Base-by-base conservation (phyloP, 2,888 invertebrate genomes). In the Alentia gelatinosa region DNA sequence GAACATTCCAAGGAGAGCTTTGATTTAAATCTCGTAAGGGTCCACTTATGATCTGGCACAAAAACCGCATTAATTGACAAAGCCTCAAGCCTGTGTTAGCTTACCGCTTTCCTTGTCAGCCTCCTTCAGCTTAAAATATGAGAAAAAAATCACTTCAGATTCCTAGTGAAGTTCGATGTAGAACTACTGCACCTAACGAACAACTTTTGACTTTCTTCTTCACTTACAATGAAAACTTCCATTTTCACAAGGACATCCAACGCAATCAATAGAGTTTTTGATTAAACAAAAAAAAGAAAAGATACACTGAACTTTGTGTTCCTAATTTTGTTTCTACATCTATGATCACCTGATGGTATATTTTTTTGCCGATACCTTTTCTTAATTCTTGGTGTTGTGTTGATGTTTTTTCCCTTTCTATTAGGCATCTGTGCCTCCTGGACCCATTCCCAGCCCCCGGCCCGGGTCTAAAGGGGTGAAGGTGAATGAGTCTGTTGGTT, bases 331-430 rank as follows among this genome's bases (percentile, higher is more conserved):
- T 47, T 19, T 19, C 47, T 68, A 56, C 30, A 30, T 30, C 68
- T 68, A 30, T 68, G 26, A 68, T 68, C 30, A 4, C 68, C 68
- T 68, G 68, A n/a, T 56, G 56, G n/a, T n/a, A n/a, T n/a, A 56
- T n/a, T 56, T 56, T 56, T 56, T 56, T 56, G 12, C 56, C 56
- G 15, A 79, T 79, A 79, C 35, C 39, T 79, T 79, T 79, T 79
- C 79, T 12, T 79, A 39, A 79, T 86, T 42, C 50, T 50, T 42
- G 47, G 86, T 86, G 86, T 86, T 86, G 50, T 47, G 86, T 86
- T 86, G 50, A 86, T 86, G 42, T 86, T 42, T 40, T 84, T 86
- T 86, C 86, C n/a, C n/a, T 86, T 86, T 86, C 86, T 86, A 86
- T 86, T 50, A 86, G 86, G 86, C 86, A n/a, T 86, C 86, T 86